These are phyloP conservation scores for Neodiprion pinetum DNA, from an alignment of 1,140 invertebrate genomes.

Conservation along the genomic window DNA sequence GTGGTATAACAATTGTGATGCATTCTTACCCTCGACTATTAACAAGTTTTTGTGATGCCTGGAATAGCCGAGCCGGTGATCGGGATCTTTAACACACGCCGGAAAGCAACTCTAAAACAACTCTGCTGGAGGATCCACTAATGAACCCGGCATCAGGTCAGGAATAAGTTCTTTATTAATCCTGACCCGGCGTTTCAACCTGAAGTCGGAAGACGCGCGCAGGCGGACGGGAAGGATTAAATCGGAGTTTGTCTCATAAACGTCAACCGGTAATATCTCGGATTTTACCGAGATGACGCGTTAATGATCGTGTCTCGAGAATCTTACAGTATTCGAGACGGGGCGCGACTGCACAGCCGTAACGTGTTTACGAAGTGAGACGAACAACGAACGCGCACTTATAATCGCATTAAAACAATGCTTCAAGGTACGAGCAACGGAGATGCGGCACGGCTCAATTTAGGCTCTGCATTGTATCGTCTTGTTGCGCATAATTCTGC, in stretches of 20 bases:
- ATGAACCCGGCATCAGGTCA: not conserved
- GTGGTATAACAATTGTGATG: too few species aligned
- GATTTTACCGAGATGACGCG: constrained; percentile 1
- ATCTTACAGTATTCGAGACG: not conserved
- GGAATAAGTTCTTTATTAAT: too few species aligned
- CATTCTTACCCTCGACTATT: too few species aligned
- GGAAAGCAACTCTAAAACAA: too few species aligned
- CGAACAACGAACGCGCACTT: not conserved
- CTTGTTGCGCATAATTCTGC: not conserved
- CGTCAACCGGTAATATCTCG: not conserved
- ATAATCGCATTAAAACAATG: not conserved
- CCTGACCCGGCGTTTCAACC: too few species aligned
- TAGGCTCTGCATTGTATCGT: not conserved
- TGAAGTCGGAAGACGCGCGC: not conserved
- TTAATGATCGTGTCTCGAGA: not conserved
- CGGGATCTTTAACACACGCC: not conserved
- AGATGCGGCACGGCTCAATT: not conserved
- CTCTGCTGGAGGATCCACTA: not conserved
- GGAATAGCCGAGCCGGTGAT: not conserved
- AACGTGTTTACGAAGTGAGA: constrained; percentile 4
- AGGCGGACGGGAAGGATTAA: not conserved
- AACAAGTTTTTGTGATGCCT: not conserved
- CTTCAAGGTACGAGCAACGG: not conserved
- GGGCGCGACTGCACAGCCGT: not conserved
- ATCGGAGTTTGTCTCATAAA: not conserved